Evolutionary conservation across 2,113 vertebrate genomes (phyloP), one percentile per base, ranked within the genome.

Genomic region (Lepus timidus): DNA sequence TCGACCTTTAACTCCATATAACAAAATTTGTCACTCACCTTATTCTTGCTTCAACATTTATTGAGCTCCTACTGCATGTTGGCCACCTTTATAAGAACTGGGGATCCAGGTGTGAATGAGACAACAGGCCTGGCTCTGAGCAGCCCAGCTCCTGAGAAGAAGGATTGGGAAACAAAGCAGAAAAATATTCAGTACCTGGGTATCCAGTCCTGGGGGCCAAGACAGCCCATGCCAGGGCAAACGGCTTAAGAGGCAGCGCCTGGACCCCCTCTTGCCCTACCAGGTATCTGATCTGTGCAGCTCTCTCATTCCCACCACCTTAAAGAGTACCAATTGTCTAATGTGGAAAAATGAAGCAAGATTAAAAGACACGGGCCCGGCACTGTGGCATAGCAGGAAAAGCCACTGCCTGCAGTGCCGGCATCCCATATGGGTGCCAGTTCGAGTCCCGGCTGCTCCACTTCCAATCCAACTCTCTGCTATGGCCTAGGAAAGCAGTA

Each of bases 1-100:
- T 83, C 73, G 70, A 62, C 27, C 10, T 92, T 93, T 78, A 81
- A 52, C n/a, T 70, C 4, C 75, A 73, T 68, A 81, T 71, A 88
- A 79, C 62, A 79, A 75, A 79, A 81, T 70, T 19, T 85, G 52
- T 95, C 19, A 29, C 31, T 82, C 76, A 76, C 29, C 36, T 29
- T n/a, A 44, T 23, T 84, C 31, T 78, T 58, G 81, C 80, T 20
- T 67, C 73, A 71, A 36, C 10, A 22, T 84, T 74, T 79, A 29
- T 58, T 36, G 86, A 85, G 49, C 3, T 33, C 62, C 79, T 64
- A 61, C 85, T 90, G 27, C 89, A 75, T 90, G 55, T 31, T 74
- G 36, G 2, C 8, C 13, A 4, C 31, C 27, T 94, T 96, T 36
- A 2, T 74, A 55, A n/a, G 22, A 67, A 4, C 22, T 52, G 39